These are phyloP conservation scores for Ondatra zibethicus DNA, from an alignment of 2,113 vertebrate species.

Conservation along the genomic window DNA sequence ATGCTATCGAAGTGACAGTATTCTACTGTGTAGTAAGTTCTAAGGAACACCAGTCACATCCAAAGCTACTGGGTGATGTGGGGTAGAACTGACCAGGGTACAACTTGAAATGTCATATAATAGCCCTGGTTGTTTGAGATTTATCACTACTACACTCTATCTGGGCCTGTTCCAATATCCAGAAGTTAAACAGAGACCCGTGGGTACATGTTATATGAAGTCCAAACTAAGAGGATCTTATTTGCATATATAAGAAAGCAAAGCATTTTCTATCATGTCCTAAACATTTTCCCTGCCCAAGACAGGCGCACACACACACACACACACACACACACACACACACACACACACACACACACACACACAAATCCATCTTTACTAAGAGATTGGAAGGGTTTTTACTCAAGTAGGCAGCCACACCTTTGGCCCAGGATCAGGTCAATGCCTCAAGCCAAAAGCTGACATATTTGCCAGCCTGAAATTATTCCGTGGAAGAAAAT, in stretches of 20 bases:
- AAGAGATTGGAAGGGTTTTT: background rate
- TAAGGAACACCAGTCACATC: background rate
- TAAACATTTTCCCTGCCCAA: background rate
- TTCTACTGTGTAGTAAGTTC: background rate
- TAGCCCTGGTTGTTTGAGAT: background rate
- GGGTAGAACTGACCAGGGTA: background rate
- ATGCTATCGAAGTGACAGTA: background rate
- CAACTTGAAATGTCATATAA: background rate
- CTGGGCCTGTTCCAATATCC: background rate
- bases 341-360: background rate
- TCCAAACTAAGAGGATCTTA: background rate
- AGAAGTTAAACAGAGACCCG: background rate
- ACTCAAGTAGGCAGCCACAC: background rate
- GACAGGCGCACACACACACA: background rate
- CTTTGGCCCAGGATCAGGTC: background rate
- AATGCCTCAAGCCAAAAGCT: background rate
- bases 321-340: background rate
- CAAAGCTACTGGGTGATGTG: background rate
- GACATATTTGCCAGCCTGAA: background rate
- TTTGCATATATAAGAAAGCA: background rate
- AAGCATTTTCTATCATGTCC: background rate
- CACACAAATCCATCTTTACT: background rate
- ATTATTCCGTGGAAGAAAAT: conserved; percentile 1
- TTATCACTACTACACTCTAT: background rate
- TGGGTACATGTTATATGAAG: background rate